phyloP scores from a whole-genome alignment of 2,797 vertebrate genomes.

The Schizopygopsis pylzovi region DNA sequence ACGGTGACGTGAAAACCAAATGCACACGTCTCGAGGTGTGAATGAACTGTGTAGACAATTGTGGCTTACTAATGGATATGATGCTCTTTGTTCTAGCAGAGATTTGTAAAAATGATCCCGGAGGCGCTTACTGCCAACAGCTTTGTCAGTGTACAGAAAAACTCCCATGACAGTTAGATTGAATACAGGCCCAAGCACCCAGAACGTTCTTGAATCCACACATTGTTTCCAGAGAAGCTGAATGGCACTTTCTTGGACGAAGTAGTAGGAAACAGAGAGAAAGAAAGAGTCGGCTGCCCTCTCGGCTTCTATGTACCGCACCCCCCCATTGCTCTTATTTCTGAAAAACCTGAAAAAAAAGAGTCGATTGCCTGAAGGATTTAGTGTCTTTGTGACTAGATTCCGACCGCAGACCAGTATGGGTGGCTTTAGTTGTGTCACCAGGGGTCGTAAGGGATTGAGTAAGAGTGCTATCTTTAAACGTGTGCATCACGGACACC shows the following conservation, averaged over 20 bases:
- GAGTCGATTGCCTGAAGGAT: conserved; percentile 53
- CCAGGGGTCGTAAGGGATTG: conserved; percentile 36
- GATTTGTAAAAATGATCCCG: conserved; percentile 25
- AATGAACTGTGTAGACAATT: conserved; percentile 41
- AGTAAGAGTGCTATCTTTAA: conserved; percentile 58
- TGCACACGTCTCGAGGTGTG: conserved; percentile 32
- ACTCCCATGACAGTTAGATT: conserved; percentile 53
- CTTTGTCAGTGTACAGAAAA: conserved; percentile 54
- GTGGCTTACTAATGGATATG: conserved; percentile 18
- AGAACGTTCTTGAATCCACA: conserved; percentile 45
- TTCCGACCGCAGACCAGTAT: conserved; percentile 44
- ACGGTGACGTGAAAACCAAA: conserved; percentile 37
- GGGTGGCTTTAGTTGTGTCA: conserved; percentile 32
- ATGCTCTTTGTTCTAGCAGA: conserved; percentile 33
- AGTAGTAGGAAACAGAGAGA: conserved; percentile 44
- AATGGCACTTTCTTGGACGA: conserved; percentile 56
- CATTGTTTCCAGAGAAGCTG: conserved; percentile 52
- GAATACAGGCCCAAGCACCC: conserved; percentile 55
- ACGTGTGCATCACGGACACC: conserved; percentile 46
- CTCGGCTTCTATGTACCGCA: conserved; percentile 34
- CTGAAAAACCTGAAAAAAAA: conserved; percentile 42
- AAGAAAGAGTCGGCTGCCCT: conserved; percentile 43
- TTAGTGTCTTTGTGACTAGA: conserved; percentile 54
- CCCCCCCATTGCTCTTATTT: conserved; percentile 47
- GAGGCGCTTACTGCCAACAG: conserved; percentile 25